Evolutionary conservation across 2,888 invertebrate genomes (phyloP).

Genomic region (Agrotis segetum): DNA sequence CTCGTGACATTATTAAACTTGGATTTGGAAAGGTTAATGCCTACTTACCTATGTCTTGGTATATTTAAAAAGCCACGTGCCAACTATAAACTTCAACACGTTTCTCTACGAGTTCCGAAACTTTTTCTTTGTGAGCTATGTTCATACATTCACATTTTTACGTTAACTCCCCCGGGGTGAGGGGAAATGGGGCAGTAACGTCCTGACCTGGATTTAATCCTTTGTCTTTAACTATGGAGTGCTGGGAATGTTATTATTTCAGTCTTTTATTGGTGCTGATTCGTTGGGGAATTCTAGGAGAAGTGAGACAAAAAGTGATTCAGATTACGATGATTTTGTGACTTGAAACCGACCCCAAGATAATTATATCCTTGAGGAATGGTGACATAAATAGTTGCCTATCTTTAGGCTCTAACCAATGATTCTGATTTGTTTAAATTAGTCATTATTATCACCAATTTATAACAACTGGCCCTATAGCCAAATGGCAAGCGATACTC

Average conservation of each 20-base stretch:
- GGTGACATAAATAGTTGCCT: too few relatives aligned
- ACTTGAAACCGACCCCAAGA: too few relatives aligned
- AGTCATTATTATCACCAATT: too few relatives aligned
- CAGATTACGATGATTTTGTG: background rate
- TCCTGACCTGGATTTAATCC: slow-evolving; percentile 38
- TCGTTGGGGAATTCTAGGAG: background rate
- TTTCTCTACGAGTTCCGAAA: slow-evolving; percentile 4
- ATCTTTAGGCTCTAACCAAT: too few relatives aligned
- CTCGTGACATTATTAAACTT: too few relatives aligned
- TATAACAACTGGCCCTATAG: too few relatives aligned
- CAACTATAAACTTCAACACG: slow-evolving; percentile 35
- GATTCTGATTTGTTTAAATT: too few relatives aligned
- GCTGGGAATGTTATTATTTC: background rate
- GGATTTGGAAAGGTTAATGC: too few relatives aligned
- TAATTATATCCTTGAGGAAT: too few relatives aligned
- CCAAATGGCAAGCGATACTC: too few relatives aligned
- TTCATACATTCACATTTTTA: slow-evolving; percentile 33
- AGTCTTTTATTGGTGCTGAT: background rate
- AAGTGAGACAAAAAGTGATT: background rate
- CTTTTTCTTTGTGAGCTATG: slow-evolving; percentile 26
- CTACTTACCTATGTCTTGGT: background rate
- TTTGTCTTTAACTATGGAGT: slow-evolving; percentile 36
- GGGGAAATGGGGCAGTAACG: slow-evolving; percentile 29
- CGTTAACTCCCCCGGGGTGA: slow-evolving; percentile 23
- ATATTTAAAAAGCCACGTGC: slow-evolving; percentile 16